Percentiles rank a stretch among this genome's conserved stretches.
Evolutionary conservation across 1,140 invertebrate species (phyloP).

Genomic region (Drosophila bifasciata): DNA sequence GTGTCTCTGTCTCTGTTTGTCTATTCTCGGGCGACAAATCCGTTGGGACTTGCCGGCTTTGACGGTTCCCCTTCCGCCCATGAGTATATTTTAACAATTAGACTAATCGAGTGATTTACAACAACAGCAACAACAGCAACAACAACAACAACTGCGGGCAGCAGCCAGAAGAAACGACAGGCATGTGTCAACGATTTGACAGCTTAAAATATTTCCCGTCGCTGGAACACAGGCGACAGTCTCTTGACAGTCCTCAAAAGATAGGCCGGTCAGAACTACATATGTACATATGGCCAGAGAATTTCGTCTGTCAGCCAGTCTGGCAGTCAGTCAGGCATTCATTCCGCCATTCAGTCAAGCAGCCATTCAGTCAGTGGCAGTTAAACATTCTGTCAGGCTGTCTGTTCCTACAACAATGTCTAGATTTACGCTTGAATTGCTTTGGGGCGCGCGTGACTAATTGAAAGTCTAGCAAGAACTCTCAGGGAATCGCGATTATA

Average conservation of each 20-base stretch:
- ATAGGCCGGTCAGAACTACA: slow-evolving; percentile 34
- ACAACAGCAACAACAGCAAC: slow-evolving; percentile 35
- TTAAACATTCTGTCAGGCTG: slow-evolving; percentile 50
- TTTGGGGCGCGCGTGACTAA: slow-evolving; percentile 76
- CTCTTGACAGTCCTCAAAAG: slow-evolving; percentile 38
- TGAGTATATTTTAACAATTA: slow-evolving; percentile 76
- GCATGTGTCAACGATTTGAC: slow-evolving; percentile 78
- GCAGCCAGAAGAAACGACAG: slow-evolving; percentile 49
- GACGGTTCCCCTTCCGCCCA: slow-evolving; percentile 3
- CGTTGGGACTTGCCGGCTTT: slow-evolving; percentile 24
- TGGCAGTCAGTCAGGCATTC: slow-evolving; percentile 30
- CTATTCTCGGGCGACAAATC: slow-evolving; percentile 64
- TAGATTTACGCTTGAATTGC: slow-evolving; percentile 75
- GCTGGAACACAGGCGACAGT: slow-evolving; percentile 48
- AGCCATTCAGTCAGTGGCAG: slow-evolving; percentile 53
- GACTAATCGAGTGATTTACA: slow-evolving; percentile 81
- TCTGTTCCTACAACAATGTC: slow-evolving; percentile 69
- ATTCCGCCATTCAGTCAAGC: slow-evolving; percentile 27
- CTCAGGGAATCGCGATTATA: slow-evolving; percentile 45
- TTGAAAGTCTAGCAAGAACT: slow-evolving; percentile 76
- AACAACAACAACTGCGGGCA: slow-evolving; percentile 23
- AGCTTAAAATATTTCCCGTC: slow-evolving; percentile 75
- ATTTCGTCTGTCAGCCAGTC: slow-evolving; percentile 1
- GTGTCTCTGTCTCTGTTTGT: slow-evolving; percentile 15
- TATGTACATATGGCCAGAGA: slow-evolving; percentile 14